These are phyloP conservation scores for Esox masquinongy DNA, from an alignment of 2,797 vertebrate species.

Conservation along the genomic window DNA sequence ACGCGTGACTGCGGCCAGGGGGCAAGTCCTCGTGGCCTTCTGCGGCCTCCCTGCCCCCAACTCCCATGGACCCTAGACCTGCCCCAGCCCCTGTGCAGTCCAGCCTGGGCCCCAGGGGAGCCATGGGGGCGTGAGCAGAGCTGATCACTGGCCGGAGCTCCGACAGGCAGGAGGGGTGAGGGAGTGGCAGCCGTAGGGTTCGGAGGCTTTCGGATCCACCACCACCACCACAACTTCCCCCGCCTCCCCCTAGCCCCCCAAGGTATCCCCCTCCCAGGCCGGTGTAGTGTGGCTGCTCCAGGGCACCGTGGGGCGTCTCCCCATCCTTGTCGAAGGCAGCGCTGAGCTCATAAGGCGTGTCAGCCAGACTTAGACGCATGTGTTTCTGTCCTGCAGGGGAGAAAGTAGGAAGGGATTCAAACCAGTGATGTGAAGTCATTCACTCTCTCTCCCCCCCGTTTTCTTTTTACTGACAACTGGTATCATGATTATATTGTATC, in stretches of 20 bases:
- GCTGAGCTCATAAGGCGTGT: slow-evolving; percentile 87
- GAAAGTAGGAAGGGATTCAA: slow-evolving; percentile 13
- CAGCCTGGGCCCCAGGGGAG: slow-evolving; percentile 81
- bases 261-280: slow-evolving; percentile 79
- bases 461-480: not conserved
- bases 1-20: slow-evolving; percentile 73
- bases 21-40: slow-evolving; percentile 80
- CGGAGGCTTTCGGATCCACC: slow-evolving; percentile 51
- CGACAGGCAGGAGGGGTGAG: slow-evolving; percentile 84
- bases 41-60: slow-evolving; percentile 74
- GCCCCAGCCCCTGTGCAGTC: slow-evolving; percentile 79
- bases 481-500: not conserved
- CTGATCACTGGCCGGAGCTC: slow-evolving; percentile 88
- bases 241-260: slow-evolving; percentile 60
- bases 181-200: slow-evolving; percentile 75
- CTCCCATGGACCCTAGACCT: slow-evolving; percentile 63
- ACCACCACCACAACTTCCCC: slow-evolving; percentile 61
- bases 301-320: slow-evolving; percentile 81
- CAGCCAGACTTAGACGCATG: slow-evolving; percentile 86
- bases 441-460: not conserved
- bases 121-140: slow-evolving; percentile 84
- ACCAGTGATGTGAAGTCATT: not conserved
- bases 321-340: slow-evolving; percentile 89
- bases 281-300: slow-evolving; percentile 78
- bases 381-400: slow-evolving; percentile 88